Conservation (phyloP, 2,797 vertebrate species). For the Acanthiza pusilla region DNA sequence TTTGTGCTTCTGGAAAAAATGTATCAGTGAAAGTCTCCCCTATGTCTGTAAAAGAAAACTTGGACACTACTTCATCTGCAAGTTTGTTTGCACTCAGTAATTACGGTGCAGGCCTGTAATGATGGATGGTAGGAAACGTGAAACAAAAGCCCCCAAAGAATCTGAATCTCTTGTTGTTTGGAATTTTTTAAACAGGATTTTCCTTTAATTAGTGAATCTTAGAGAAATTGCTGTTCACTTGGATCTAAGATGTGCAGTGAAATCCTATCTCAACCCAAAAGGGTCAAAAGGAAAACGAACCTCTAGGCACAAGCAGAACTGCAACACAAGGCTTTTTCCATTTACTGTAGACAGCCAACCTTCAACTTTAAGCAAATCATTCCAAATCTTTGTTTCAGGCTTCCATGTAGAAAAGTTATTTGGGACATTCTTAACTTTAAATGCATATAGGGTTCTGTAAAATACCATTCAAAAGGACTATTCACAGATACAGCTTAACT, state of each 20-base stretch:
- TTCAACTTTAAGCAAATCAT: neutral
- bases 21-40: neutral
- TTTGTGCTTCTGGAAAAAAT: neutral
- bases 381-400: neutral
- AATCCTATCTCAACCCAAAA: neutral
- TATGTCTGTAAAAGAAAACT: neutral
- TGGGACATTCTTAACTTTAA: neutral
- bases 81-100: neutral
- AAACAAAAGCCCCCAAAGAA: neutral
- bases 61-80: neutral
- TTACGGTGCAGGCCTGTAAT: neutral
- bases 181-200: neutral
- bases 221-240: neutral
- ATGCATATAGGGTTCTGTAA: neutral
- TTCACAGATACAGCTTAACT: neutral
- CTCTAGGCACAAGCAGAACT: neutral
- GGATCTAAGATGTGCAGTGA: neutral
- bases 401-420: neutral
- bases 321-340: neutral
- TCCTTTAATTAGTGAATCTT: neutral
- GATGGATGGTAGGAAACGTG: neutral
- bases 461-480: neutral
- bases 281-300: neutral
- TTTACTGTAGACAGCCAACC: neutral
- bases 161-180: fast-evolving